Conservation (phyloP, 2,888 invertebrate genomes). For the Neria commutata region DNA sequence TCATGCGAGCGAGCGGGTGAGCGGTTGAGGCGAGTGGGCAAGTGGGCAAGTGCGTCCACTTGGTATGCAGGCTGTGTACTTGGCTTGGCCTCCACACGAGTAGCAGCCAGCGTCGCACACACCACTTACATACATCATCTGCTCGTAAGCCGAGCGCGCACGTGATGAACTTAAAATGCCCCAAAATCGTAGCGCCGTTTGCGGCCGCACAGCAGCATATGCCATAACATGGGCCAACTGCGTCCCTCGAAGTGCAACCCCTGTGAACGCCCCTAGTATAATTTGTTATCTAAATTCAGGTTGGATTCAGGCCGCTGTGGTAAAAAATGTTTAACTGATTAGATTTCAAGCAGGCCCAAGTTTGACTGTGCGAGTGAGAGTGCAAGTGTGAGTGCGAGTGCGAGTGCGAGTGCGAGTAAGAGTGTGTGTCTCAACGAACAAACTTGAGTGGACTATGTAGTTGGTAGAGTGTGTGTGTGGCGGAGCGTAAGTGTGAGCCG, state of each 20-base stretch:
- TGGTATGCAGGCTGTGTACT: conserved; percentile 1
- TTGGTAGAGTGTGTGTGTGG: too few species aligned
- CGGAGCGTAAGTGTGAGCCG: background rate
- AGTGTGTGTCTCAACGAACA: too few species aligned
- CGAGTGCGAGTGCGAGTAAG: background rate
- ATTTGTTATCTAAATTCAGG: conserved; percentile 60
- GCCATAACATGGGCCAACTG: too few species aligned
- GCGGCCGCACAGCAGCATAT: background rate
- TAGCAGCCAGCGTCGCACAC: too few species aligned
- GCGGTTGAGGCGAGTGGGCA: too few species aligned
- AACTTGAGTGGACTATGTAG: too few species aligned
- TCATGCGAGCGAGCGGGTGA: too few species aligned
- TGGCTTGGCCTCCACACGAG: too few species aligned
- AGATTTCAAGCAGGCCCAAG: conserved; percentile 43
- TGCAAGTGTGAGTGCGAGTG: too few species aligned
- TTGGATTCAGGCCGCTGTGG: conserved; percentile 44
- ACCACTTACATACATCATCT: conserved; percentile 8
- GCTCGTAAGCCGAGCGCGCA: conserved; percentile 16
- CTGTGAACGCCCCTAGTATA: conserved; percentile 35
- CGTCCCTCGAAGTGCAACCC: too few species aligned
- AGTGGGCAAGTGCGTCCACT: too few species aligned
- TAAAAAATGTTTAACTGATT: conserved; percentile 54
- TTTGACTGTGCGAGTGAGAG: too few species aligned
- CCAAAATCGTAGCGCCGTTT: background rate
- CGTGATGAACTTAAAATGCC: conserved; percentile 19